Percentiles rank a stretch among this genome's conserved stretches.
Conservation (phyloP, 2,113 vertebrate species). For the Nesogale talazaci region DNA sequence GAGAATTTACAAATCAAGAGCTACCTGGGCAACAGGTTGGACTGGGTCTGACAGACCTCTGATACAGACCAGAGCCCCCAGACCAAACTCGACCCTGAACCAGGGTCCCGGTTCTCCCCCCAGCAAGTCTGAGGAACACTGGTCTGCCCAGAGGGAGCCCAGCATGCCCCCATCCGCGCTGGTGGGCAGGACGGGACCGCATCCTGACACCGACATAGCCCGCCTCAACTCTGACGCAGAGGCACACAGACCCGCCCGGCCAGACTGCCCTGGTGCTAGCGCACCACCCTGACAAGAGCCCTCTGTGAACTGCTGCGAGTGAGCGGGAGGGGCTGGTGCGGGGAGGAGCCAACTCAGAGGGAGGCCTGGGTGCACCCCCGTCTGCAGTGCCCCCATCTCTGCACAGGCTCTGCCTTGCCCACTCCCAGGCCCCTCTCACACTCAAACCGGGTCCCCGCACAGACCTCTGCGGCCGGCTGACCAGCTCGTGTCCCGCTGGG, state of each 20-base stretch:
- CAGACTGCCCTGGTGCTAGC: too few species aligned
- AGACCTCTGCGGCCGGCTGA: constrained; percentile 60
- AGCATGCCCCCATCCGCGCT: not conserved
- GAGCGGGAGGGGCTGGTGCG: too few species aligned
- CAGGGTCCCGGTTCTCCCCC: not conserved
- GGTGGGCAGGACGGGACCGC: too few species aligned
- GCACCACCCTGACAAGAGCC: too few species aligned
- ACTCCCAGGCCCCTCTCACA: not conserved
- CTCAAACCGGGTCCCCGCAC: not conserved
- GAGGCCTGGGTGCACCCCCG: too few species aligned
- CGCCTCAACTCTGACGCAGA: constrained; percentile 32
- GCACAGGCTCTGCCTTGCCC: not conserved
- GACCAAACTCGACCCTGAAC: too few species aligned
- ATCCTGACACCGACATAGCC: not conserved
- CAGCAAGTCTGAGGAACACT: not conserved
- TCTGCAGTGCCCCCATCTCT: too few species aligned
- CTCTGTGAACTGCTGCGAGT: too few species aligned
- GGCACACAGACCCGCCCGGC: not conserved
- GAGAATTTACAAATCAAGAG: constrained; percentile 26
- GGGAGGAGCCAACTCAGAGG: not conserved
- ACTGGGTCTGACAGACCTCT: not conserved
- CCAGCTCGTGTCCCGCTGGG: too few species aligned
- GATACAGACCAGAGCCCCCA: too few species aligned
- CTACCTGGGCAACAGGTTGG: not conserved
- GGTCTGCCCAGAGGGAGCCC: not conserved